phyloP scores from a whole-genome alignment of 2,888 invertebrate genomes.

The Pachydiplax longipennis region DNA sequence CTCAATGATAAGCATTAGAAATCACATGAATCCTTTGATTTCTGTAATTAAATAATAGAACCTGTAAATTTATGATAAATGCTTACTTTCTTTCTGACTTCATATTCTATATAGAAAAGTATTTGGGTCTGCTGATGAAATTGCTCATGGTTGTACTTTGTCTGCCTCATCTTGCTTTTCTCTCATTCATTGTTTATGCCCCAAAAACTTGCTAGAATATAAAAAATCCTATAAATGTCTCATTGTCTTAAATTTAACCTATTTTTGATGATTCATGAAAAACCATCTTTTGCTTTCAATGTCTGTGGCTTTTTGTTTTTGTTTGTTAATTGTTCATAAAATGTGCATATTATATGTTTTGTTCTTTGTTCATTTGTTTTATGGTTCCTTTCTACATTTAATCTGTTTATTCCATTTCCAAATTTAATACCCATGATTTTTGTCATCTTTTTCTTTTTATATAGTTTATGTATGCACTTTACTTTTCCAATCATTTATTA shows the following conservation, averaged over 20 bases:
- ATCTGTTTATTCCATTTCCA: neutral
- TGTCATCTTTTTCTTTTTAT: neutral
- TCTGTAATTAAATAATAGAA: neutral
- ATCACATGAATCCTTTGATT: neutral
- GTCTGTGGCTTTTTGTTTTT: neutral
- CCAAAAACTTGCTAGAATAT: neutral
- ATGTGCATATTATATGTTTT: slow-evolving; percentile 40
- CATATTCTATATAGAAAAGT: neutral
- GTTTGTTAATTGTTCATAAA: slow-evolving; percentile 32
- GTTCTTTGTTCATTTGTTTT: slow-evolving; percentile 27
- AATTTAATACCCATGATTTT: no score
- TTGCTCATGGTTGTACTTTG: slow-evolving; percentile 19
- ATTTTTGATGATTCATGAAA: neutral
- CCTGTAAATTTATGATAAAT: neutral
- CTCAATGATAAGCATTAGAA: slow-evolving; percentile 1
- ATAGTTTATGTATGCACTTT: neutral
- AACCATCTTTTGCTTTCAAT: neutral
- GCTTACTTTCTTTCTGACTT: neutral
- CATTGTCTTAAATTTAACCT: neutral
- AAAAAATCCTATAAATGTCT: neutral
- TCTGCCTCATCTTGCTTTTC: neutral
- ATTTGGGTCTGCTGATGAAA: slow-evolving; percentile 41
- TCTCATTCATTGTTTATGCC: neutral
- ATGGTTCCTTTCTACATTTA: slow-evolving; percentile 50
- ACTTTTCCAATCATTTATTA: neutral